Base-by-base conservation (phyloP, 2,797 vertebrate species). In the Botia kubotai region DNA sequence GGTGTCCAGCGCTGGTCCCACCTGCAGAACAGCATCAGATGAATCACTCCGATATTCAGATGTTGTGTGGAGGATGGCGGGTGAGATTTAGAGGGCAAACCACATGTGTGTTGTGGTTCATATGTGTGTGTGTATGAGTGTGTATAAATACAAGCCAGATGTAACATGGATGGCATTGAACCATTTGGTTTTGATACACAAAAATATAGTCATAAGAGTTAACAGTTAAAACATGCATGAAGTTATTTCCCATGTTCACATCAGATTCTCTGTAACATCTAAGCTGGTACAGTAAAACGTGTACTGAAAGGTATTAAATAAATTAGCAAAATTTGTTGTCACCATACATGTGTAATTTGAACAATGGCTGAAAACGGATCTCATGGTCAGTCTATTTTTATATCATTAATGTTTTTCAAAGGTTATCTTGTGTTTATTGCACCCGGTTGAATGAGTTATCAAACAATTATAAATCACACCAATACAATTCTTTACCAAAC, bases 1-100 rank as follows among this genome's bases (percentile, higher is more conserved):
- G 50, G 96, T 97, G 68, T 95, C 90, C 0, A 98, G 94, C 19
- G 93, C 93, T 50, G 95, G 84, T 19, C 86, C 86, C 55, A 93
- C 93, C 97, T 98, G 84, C 1, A 2, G 53, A 85, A 73, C 58
- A 77, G 33, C 50, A n/a, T 53, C 58, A 69, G 48, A 65, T 65
- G 21, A 52, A 46, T 39, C 23, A 75, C 63, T 67, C 43, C 72
- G 39, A 52, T 72, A 53, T 62, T 52, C 48, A 39, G 36, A 62
- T 67, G 46, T 48, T 79, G 55, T 74, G 19, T 70, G 33, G 63
- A 72, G 63, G 36, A 72, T 19, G 69, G 58, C 52, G 77, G 53
- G 53, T 43, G 70, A 55, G 69, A 21, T 53, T n/a, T 53, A 50
- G 12, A 16, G 14, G 26, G 26, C 12, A 26, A 62, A 62, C 23